phyloP scores from a whole-genome alignment of 2,113 vertebrate species.

The Bombycilla garrulus region DNA sequence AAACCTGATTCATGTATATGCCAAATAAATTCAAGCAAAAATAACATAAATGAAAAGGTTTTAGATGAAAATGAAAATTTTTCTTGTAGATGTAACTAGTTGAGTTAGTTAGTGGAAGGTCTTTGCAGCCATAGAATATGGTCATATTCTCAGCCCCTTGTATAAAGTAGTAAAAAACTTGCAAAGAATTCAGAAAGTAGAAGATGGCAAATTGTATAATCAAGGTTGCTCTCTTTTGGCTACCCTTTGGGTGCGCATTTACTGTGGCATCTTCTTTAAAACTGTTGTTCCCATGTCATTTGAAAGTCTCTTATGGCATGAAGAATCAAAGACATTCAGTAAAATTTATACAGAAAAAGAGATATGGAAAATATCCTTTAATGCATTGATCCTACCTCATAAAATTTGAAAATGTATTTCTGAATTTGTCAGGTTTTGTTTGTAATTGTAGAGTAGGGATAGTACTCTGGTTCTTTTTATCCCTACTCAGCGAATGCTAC shows the following conservation, averaged over 20 bases:
- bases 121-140: neutral
- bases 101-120: neutral
- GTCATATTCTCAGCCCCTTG: neutral
- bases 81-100: neutral
- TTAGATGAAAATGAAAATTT: neutral
- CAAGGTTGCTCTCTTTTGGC: neutral
- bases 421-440: neutral
- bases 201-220: neutral
- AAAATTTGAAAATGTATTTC: neutral
- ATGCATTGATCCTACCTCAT: neutral
- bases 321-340: neutral
- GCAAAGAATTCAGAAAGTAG: neutral
- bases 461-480: neutral
- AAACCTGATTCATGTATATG: neutral
- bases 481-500: neutral
- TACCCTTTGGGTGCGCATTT: neutral
- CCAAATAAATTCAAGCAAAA: neutral
- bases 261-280: neutral
- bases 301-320: neutral
- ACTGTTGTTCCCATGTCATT: neutral
- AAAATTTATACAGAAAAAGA: neutral
- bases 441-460: neutral
- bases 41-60: neutral
- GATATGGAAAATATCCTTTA: neutral
- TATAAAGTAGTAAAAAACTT: neutral